Conservation (phyloP, 2,113 vertebrate species). For the Erythrocercus mccallii region DNA sequence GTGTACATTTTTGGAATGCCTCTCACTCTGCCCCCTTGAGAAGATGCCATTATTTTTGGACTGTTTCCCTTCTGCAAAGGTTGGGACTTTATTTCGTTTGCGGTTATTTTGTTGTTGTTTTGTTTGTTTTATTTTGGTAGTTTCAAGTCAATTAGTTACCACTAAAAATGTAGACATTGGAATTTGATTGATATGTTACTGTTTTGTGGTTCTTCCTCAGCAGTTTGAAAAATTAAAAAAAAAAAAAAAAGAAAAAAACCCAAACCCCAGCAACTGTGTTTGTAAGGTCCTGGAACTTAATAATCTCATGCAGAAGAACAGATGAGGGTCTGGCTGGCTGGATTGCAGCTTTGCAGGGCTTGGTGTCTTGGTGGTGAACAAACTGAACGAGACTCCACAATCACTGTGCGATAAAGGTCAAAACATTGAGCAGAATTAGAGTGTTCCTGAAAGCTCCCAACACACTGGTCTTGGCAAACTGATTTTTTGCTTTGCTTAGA, state of each 20-base stretch:
- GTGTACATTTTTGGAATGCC: background rate
- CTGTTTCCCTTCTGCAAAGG: background rate
- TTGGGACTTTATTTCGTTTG: background rate
- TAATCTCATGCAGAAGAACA: background rate
- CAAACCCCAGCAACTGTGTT: background rate
- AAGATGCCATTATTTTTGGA: background rate
- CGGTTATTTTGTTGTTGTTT: background rate
- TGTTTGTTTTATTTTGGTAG: background rate
- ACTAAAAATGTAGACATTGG: background rate
- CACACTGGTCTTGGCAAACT: background rate
- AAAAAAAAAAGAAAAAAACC: background rate
- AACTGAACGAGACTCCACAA: fast-evolving
- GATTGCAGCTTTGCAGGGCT: background rate
- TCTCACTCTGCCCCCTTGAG: background rate
- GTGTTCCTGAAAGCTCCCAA: background rate
- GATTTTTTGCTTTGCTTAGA: background rate
- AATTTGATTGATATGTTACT: background rate
- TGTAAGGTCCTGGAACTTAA: background rate
- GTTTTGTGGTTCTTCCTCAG: background rate
- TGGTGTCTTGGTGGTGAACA: background rate
- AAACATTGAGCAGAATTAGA: background rate
- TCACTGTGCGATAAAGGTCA: background rate
- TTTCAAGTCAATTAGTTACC: background rate
- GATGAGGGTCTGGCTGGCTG: background rate
- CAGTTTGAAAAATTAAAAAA: background rate